Evolutionary conservation across 2,113 vertebrate genomes (phyloP).

Genomic region (Amphilophus citrinellus): DNA sequence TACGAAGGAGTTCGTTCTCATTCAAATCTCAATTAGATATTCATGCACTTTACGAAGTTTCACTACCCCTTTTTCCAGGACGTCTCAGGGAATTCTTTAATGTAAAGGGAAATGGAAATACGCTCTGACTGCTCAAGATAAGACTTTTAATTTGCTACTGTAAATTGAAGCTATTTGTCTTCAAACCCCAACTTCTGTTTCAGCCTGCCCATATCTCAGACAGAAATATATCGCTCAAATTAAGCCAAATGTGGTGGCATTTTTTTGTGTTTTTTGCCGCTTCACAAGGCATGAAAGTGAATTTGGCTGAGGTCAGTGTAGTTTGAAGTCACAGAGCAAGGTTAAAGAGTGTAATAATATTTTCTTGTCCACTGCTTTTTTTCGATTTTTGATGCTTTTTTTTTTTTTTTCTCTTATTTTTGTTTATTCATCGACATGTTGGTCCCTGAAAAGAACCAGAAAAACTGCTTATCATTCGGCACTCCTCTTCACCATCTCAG

Average conservation of each 20-base stretch:
- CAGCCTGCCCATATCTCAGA: conserved; percentile 67
- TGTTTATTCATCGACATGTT: background rate
- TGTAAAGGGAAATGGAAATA: conserved; percentile 73
- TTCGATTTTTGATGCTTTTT: conserved; percentile 7
- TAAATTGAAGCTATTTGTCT: conserved; percentile 81
- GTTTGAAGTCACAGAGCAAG: conserved; percentile 39
- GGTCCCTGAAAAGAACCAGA: background rate
- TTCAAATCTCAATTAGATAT: conserved; percentile 70
- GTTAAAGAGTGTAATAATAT: conserved; percentile 8
- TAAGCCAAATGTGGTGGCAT: conserved; percentile 45
- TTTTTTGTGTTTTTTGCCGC: conserved; percentile 16
- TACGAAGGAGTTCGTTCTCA: conserved; percentile 6
- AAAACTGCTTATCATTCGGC: background rate
- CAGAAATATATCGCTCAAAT: conserved; percentile 74
- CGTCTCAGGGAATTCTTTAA: conserved; percentile 69
- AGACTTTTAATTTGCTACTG: conserved; percentile 79
- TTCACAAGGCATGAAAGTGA: conserved; percentile 64
- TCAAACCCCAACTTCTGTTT: conserved; percentile 76
- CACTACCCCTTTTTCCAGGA: conserved; percentile 62
- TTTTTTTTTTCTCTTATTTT: background rate
- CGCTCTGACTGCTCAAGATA: conserved; percentile 72
- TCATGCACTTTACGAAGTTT: conserved; percentile 62
- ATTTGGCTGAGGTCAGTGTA: conserved; percentile 29
- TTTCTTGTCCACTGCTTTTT: conserved; percentile 27
- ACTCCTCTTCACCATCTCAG: background rate